Percentiles rank a stretch among this genome's conserved stretches.
Evolutionary conservation across 2,797 vertebrate species (phyloP).

Genomic region (Borostomias antarcticus): DNA sequence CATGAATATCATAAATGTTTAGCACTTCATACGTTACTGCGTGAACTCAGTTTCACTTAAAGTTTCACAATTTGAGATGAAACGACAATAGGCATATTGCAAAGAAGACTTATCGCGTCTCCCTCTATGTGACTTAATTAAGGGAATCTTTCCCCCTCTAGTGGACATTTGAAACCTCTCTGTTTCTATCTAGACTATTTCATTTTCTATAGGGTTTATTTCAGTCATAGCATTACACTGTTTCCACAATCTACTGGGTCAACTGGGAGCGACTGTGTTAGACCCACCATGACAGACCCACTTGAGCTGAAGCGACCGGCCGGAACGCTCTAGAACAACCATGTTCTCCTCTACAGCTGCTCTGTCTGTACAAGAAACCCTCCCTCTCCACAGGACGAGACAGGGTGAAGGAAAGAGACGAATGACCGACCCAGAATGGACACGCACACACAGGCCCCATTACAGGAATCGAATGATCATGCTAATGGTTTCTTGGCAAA

Average conservation of each 20-base stretch:
- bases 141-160: conserved; percentile 40
- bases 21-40: no score
- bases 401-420: conserved; percentile 38
- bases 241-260: no score
- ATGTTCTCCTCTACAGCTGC: conserved; percentile 15
- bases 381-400: not conserved
- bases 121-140: conserved; percentile 8
- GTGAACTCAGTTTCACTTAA: no score
- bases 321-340: conserved; percentile 9
- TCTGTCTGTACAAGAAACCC: conserved; percentile 15
- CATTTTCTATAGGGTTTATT: no score
- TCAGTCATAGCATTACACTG: no score
- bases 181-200: no score
- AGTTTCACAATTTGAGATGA: no score
- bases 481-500: conserved; percentile 65
- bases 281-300: no score
- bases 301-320: no score
- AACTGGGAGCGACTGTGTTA: no score
- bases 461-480: conserved; percentile 50
- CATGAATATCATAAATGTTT: no score
- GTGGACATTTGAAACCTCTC: conserved; percentile 23
- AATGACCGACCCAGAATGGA: conserved; percentile 37
- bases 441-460: conserved; percentile 56
- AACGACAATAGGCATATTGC: no score
- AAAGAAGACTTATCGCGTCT: not conserved